phyloP scores from a whole-genome alignment of 2,113 vertebrate species.

The Mobula birostris region DNA sequence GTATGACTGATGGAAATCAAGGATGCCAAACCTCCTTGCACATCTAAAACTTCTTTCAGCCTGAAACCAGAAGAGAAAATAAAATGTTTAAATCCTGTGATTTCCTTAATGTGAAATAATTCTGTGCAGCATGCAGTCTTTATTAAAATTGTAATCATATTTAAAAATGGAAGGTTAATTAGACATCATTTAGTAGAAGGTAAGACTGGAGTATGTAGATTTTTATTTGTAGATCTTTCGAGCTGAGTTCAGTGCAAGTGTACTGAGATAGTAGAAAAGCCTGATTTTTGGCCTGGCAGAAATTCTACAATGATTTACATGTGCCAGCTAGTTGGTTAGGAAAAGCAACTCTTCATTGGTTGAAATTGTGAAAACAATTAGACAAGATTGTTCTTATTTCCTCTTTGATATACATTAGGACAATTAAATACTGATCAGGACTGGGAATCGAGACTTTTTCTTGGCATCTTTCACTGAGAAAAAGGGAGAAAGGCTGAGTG shows the following conservation, averaged over 20 bases:
- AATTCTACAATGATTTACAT: neutral
- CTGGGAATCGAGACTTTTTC: neutral
- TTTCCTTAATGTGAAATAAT: neutral
- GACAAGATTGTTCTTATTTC: neutral
- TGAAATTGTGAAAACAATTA: neutral
- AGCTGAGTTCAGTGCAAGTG: neutral
- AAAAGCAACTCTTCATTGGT: neutral
- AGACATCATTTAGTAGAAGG: neutral
- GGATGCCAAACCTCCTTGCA: neutral
- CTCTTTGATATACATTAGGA: neutral
- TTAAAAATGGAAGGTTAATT: neutral
- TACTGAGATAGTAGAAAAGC: neutral
- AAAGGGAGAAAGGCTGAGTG: neutral
- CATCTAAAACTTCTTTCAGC: neutral
- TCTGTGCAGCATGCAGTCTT: neutral
- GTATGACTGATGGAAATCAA: neutral
- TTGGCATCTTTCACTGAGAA: neutral
- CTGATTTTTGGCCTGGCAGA: neutral
- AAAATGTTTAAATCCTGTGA: neutral
- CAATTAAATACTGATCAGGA: neutral
- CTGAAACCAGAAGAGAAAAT: neutral
- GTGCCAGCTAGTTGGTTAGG: neutral
- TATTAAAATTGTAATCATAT: neutral
- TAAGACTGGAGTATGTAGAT: neutral
- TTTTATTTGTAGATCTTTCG: neutral